phyloP scores from a whole-genome alignment of 2,888 invertebrate genomes.

The Junonia oenone region DNA sequence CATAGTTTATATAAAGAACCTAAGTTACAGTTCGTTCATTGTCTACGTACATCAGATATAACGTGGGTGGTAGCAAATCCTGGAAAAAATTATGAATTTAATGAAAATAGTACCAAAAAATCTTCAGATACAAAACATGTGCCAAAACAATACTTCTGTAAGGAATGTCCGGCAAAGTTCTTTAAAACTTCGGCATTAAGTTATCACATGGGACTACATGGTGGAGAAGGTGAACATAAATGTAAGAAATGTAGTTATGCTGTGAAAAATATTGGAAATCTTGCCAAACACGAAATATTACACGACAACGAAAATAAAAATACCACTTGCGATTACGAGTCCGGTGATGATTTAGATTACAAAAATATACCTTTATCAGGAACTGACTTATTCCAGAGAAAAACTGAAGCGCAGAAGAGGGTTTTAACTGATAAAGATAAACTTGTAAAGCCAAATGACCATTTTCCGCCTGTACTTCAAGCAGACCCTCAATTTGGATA shows the following conservation, averaged over 20 bases:
- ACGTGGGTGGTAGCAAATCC: slow-evolving; percentile 68
- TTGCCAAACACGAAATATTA: slow-evolving; percentile 82
- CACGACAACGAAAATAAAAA: slow-evolving; percentile 64
- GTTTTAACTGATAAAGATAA: slow-evolving; percentile 70
- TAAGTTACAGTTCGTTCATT: slow-evolving; percentile 64
- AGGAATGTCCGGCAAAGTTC: slow-evolving; percentile 86
- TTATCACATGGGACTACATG: slow-evolving; percentile 84
- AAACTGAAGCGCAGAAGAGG: slow-evolving; percentile 79
- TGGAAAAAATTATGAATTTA: slow-evolving; percentile 43
- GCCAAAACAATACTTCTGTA: slow-evolving; percentile 74
- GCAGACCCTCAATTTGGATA: slow-evolving; percentile 84
- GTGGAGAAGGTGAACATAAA: slow-evolving; percentile 81
- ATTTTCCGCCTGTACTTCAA: slow-evolving; percentile 73
- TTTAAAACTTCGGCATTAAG: slow-evolving; percentile 84
- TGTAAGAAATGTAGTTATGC: slow-evolving; percentile 86
- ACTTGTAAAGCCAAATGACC: slow-evolving; percentile 72
- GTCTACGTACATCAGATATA: slow-evolving; percentile 47
- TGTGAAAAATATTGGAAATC: slow-evolving; percentile 83
- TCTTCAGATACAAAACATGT: slow-evolving; percentile 47
- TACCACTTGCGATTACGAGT: slow-evolving; percentile 63
- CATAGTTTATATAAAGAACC: slow-evolving; percentile 84
- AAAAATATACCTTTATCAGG: slow-evolving; percentile 82
- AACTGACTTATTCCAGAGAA: slow-evolving; percentile 83
- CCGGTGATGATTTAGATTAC: slow-evolving; percentile 67
- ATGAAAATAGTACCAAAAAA: slow-evolving; percentile 44